These are phyloP conservation scores for Stenurella melanura DNA, from an alignment of 2,888 invertebrate species.

Conservation along the genomic window DNA sequence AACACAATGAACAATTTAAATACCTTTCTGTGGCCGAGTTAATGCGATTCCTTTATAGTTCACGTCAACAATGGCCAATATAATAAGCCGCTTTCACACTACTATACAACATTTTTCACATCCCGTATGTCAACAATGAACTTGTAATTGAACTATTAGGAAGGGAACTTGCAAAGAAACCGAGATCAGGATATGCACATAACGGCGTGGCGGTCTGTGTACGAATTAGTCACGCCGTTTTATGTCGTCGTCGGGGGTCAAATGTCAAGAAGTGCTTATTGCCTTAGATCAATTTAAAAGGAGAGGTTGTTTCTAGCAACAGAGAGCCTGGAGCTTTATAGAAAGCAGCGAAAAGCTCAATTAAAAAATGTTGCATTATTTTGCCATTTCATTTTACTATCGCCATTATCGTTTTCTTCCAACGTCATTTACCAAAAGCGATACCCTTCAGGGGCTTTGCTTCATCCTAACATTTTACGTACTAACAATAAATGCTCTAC, in stretches of 20 bases:
- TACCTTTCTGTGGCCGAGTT: conserved; percentile 28
- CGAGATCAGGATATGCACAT: conserved; percentile 12
- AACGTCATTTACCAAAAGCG: too few species aligned
- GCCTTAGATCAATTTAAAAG: not conserved
- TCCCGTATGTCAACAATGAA: conserved; percentile 28
- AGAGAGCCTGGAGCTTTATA: not conserved
- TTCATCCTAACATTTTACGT: too few species aligned
- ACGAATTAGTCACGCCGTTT: conserved; percentile 25
- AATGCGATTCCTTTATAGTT: conserved; percentile 18
- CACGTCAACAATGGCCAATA: conserved; percentile 13
- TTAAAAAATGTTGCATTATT: too few species aligned
- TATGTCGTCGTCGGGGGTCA: conserved; percentile 7
- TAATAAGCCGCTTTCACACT: conserved; percentile 36
- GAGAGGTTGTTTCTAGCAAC: not conserved
- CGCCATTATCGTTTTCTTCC: too few species aligned
- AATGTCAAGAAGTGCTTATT: conserved; percentile 26
- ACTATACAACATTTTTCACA: conserved; percentile 3
- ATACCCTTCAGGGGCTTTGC: too few species aligned
- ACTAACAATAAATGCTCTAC: too few species aligned
- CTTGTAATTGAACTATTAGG: conserved; percentile 18
- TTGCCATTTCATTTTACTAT: too few species aligned
- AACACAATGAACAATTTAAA: conserved; percentile 27
- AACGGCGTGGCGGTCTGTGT: not conserved
- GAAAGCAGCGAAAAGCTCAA: not conserved
- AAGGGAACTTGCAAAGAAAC: not conserved